Evolutionary conservation across 1,140 invertebrate genomes (phyloP), one percentile per base, ranked within the genome.

Genomic region (Drosophila trapezifrons): DNA sequence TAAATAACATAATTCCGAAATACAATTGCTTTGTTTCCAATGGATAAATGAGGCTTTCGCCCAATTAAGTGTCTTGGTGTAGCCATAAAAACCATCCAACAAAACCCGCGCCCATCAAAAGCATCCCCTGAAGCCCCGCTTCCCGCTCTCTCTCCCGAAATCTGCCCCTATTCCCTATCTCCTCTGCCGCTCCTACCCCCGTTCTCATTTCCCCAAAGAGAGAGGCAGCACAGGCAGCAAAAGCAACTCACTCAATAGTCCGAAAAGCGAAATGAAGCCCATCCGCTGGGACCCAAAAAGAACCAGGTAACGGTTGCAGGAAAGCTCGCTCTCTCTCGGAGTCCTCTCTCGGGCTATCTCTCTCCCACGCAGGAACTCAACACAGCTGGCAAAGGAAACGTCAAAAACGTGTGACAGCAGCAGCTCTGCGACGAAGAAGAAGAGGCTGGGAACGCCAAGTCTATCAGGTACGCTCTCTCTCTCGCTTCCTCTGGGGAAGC

Each of bases 321-420:
- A 49, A 60, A 51, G 63, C 51, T 46, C 42, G 38, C 22, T 42
- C 43, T 15, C 52, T 29, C 40, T 45, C 52, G 17, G 60, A 47
- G 51, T 62, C 29, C 45, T 40, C 47, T 59, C 35, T 38, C 22
- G n/a, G 29, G n/a, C 32, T 22, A 27, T 43, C 20, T 35, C 65
- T 76, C 74, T 76, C 65, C 71, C 65, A 82, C 75, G 51, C 66
- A 51, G 52, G 49, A 80, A 80, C 49, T 89, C 83, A 83, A 89
- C 84, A 87, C 84, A 80, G 56, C 56, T 82, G 82, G 74, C 56
- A 35, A 43, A 56, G 80, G 80, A 84, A 87, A 80, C 77, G 84
- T 87, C 84, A 85, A 89, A 63, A 81, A 58, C 74, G 55, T 74
- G 54, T 82, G 83, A 83, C 83, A 87, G 83, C 67, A 86, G 82